These are phyloP conservation scores for Philopedon plagiatum DNA, from an alignment of 2,888 invertebrate genomes.

Conservation along the genomic window DNA sequence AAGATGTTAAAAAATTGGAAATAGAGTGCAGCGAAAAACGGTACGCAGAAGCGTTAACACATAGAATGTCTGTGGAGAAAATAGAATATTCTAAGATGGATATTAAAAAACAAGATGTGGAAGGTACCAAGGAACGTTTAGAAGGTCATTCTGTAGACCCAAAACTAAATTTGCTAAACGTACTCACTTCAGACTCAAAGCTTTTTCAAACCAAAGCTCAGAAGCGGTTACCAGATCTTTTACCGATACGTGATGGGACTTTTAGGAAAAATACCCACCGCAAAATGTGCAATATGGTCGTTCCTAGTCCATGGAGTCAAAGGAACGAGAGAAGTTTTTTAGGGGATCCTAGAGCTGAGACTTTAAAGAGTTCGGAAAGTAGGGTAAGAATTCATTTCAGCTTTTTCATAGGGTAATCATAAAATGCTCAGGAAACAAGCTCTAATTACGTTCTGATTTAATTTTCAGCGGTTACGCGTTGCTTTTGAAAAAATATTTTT, in stretches of 20 bases:
- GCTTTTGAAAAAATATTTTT: too few species aligned
- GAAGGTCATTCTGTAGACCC: background rate
- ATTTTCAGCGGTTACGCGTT: too few species aligned
- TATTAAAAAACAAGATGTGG: conserved; percentile 16
- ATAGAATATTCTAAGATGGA: background rate
- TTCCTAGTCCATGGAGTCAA: conserved; percentile 74
- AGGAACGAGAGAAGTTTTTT: conserved; percentile 62
- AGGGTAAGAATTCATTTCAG: conserved; percentile 52
- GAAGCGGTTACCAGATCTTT: conserved; percentile 61
- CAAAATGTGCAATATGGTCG: conserved; percentile 70
- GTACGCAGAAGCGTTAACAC: background rate
- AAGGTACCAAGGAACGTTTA: background rate
- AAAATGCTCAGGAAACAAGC: too few species aligned
- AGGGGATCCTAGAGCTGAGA: conserved; percentile 63
- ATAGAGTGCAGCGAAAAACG: background rate
- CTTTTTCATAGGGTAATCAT: too few species aligned
- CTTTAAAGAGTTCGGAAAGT: conserved; percentile 36
- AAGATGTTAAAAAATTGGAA: conserved; percentile 22
- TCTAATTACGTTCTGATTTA: too few species aligned
- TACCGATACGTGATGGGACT: conserved; percentile 59
- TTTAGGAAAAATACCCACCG: conserved; percentile 44
- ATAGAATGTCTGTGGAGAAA: background rate
- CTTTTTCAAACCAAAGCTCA: conserved; percentile 45
- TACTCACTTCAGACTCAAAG: background rate
- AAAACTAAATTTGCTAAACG: background rate